Evolutionary conservation across 2,797 vertebrate species (phyloP).

Genomic region (Alca torda): DNA sequence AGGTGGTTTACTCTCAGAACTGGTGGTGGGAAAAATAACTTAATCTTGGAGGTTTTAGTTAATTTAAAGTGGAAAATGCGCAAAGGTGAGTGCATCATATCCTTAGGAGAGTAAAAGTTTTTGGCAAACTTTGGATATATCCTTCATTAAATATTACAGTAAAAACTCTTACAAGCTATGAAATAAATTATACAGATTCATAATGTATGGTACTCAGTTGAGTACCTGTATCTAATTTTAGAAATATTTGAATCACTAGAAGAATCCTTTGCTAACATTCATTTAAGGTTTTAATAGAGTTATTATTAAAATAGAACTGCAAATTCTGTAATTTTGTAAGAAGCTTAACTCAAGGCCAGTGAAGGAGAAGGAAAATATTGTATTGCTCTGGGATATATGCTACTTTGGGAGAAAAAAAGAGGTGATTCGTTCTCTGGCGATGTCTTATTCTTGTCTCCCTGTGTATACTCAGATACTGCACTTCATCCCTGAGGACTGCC

Average conservation of each 20-base stretch:
- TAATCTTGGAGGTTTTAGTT: not conserved
- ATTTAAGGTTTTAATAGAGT: slow-evolving; percentile 27
- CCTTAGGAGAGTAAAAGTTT: not conserved
- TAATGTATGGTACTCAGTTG: not conserved
- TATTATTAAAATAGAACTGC: slow-evolving; percentile 34
- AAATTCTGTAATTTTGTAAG: slow-evolving; percentile 27
- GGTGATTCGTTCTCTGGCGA: not conserved
- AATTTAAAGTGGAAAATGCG: not conserved
- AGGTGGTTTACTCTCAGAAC: not conserved
- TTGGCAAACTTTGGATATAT: not conserved
- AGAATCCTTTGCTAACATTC: slow-evolving; percentile 18
- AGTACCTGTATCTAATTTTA: slow-evolving; percentile 14
- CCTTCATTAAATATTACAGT: not conserved
- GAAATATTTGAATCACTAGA: not conserved
- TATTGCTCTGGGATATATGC: not conserved
- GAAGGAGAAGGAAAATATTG: not conserved
- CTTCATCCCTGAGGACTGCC: not conserved
- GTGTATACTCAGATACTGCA: not conserved
- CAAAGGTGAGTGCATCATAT: not conserved
- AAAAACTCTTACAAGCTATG: not conserved
- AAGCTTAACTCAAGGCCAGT: not conserved
- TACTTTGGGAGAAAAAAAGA: not conserved
- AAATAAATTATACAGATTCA: not conserved
- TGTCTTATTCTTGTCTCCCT: not conserved
- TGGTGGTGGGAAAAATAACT: not conserved